Evolutionary conservation across 2,113 vertebrate species (phyloP), one percentile per base, ranked within the genome.

Genomic region (Sebastes fasciatus): DNA sequence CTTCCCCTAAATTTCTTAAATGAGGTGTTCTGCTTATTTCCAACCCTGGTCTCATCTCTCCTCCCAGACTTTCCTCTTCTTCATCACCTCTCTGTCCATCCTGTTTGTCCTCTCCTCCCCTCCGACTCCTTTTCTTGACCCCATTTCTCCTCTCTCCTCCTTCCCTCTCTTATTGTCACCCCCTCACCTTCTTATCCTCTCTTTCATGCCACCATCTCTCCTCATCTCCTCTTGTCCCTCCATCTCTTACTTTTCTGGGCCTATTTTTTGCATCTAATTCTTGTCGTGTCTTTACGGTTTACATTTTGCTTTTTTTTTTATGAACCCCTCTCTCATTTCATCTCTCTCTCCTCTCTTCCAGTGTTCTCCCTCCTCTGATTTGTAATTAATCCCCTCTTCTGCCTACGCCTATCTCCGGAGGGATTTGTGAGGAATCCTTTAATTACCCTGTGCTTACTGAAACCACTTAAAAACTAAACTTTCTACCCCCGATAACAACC

Each of bases 321-420:
- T 0, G 48, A 43, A 49, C 43, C 55, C 8, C 48, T 34, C 58
- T 78, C 52, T 52, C 42, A 1, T 58, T 49, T 43, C 23, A 8
- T 57, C 55, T 40, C 42, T 46, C 49, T 55, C 13, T 65, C 60
- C 16, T 66, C 60, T 40, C 67, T 26, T 73, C 54, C 49, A 74
- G 26, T 64, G 6, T 57, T 57, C 65, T 69, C 63, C 65, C 58
- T 75, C 57, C 54, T 69, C 66, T 64, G 66, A 76, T 85, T 85
- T 83, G 60, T 76, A 70, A 89, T 87, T 85, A 85, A 79, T 85
- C 85, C 49, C 54, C 71, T 81, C 81, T 26, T 71, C 63, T 82
- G 45, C 78, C 81, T 49, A 45, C 43, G 26, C 13, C 8, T 58
- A 40, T 77, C 84, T 74, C 78, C 1, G 0, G 8, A 62, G 85